phyloP scores from a whole-genome alignment of 2,797 vertebrate species.

The Thaleichthys pacificus region DNA sequence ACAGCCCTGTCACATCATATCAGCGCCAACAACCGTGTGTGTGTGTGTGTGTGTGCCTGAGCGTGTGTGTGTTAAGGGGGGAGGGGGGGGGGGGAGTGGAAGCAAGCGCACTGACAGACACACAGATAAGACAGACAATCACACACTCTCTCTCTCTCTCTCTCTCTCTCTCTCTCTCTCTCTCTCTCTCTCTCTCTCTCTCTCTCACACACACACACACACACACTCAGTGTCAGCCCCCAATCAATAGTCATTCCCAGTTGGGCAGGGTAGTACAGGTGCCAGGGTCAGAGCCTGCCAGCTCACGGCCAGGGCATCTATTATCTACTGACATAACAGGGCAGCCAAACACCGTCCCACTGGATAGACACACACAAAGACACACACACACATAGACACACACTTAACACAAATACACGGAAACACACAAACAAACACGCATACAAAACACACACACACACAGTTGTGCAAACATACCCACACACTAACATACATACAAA shows the following conservation, averaged over 20 bases:
- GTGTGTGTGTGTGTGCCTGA: not conserved
- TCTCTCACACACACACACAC: not conserved
- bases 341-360: not conserved
- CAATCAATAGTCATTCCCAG: not conserved
- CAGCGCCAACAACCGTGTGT: not conserved
- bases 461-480: not conserved
- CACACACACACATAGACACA: constrained; percentile 5
- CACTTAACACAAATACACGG: not conserved
- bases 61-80: not conserved
- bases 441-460: not conserved
- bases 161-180: no score
- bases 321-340: not conserved
- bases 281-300: not conserved
- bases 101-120: not conserved
- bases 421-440: not conserved
- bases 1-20: constrained; percentile 13
- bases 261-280: not conserved
- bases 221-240: not conserved
- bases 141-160: no score
- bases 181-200: no score
- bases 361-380: not conserved
- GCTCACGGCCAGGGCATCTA: not conserved
- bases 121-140: not conserved
- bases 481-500: not conserved
- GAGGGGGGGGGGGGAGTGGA: not conserved